These are phyloP conservation scores for Campoplex nolae DNA, from an alignment of 2,888 invertebrate species.

Conservation along the genomic window DNA sequence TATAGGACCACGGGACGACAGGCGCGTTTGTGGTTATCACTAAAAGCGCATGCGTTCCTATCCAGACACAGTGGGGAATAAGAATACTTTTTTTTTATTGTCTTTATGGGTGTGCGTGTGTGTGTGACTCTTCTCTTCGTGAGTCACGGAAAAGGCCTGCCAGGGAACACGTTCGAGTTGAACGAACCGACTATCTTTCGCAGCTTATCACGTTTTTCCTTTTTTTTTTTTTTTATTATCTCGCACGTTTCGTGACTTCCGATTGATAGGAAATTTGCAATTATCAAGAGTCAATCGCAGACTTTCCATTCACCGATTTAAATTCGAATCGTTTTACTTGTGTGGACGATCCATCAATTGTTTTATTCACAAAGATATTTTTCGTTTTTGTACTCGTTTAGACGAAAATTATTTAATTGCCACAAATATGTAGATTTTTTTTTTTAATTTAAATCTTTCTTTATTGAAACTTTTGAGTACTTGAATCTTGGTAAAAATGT, in stretches of 20 bases:
- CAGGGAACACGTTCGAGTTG: conserved; percentile 44
- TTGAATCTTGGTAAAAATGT: not conserved
- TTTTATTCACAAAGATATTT: not conserved
- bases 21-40: conserved; percentile 71
- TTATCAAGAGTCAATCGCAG: not conserved
- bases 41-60: conserved; percentile 77
- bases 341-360: not conserved
- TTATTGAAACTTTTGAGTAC: not conserved
- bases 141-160: conserved; percentile 47
- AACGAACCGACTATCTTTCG: conserved; percentile 50
- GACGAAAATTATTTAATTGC: not conserved
- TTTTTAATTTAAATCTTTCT: not conserved
- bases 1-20: conserved; percentile 65
- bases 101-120: conserved; percentile 9
- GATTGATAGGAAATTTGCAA: conserved; percentile 12
- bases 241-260: conserved; percentile 10
- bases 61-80: conserved; percentile 10
- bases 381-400: not conserved
- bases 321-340: not conserved
- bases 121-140: conserved; percentile 17
- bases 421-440: not conserved
- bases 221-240: not conserved
- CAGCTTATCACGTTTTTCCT: conserved; percentile 24
- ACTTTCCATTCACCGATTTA: not conserved
- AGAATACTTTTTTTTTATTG: not conserved